Evolutionary conservation across 2,888 invertebrate genomes (phyloP).

Genomic region (Odontothrips loti): DNA sequence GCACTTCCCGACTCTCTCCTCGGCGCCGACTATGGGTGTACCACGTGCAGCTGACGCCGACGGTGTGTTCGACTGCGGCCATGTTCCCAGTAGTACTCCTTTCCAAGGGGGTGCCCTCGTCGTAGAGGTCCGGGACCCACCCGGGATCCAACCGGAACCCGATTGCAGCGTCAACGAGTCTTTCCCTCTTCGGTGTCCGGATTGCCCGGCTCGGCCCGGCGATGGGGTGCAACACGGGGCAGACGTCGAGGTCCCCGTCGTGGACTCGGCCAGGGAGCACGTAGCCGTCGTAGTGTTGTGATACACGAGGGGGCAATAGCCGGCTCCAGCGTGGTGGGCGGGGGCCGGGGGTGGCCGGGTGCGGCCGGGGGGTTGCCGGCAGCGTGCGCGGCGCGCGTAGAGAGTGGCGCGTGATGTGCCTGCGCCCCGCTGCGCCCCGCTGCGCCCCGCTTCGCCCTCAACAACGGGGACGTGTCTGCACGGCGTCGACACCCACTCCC

Average conservation of each 20-base stretch:
- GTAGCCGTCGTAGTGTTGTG: background rate
- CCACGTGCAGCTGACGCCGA: constrained; percentile 25
- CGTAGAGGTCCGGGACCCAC: background rate
- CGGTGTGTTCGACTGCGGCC: background rate
- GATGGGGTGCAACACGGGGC: too few species aligned
- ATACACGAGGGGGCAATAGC: constrained; percentile 34
- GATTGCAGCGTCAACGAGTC: too few species aligned
- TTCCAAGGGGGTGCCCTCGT: too few species aligned
- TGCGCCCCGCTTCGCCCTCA: background rate
- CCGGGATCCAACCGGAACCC: background rate
- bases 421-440: constrained; percentile 19
- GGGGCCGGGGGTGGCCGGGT: constrained; percentile 27
- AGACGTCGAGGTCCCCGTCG: too few species aligned
- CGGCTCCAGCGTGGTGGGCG: constrained; percentile 30
- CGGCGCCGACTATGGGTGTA: too few species aligned
- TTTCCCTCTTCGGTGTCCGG: too few species aligned
- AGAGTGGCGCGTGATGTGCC: constrained; percentile 32
- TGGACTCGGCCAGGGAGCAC: too few species aligned
- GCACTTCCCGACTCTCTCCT: too few species aligned
- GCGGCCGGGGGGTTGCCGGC: constrained; percentile 25
- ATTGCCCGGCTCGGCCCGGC: too few species aligned
- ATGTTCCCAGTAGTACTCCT: background rate
- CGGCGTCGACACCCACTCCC: constrained; percentile 15
- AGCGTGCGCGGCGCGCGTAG: constrained; percentile 21
- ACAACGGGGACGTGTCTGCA: background rate